Base-by-base conservation (phyloP, 2,797 vertebrate species). In the Leucoraja ocellata region DNA sequence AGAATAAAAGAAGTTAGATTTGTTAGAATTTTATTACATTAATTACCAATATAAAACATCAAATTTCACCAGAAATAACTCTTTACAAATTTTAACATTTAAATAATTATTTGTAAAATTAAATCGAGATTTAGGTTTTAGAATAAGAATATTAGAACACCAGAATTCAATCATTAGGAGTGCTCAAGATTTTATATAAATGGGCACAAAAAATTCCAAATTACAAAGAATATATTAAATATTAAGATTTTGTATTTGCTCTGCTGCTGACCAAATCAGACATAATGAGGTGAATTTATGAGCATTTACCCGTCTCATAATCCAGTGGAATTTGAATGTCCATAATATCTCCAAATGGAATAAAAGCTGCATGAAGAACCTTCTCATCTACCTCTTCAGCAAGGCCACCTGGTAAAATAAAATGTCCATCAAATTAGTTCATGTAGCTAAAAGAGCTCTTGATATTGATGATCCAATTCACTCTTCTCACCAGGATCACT, bases 311-410 rank as follows among this genome's bases (percentile, higher is more conserved):
- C 0, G 98, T 99, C 96, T 99, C 98, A 97, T 99, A 99, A 95
- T 99, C 98, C 94, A 99, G 95, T 0, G 98, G 98, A 94, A 99
- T 99, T 96, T 99, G 99, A 96, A 99, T 99, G 96, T 99, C 98
- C 68, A 97, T 98, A 94, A 99, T 96, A 95, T 99, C 98, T 28
- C 98, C 99, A 94, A 99, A 99, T 0, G 98, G 99, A 94, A 99
- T 99, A 93, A 99, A 99, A 0, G 98, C 98, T 0, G 99, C 99
- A 93, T 99, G 98, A 54, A 99, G 95, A 0, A 99, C 98, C 94
- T 98, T 98, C 96, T 99, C 98, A 18, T 99, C 99, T 95, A 99
- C 99, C 94, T 99, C 99, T 93, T 99, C 98, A 0, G 99, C 98
- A 76, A 99, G 95, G 1, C 98, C 98, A 83, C 98, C 98, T 99